phyloP scores from a whole-genome alignment of 2,113 vertebrate species.

The Alexandromys fortis region DNA sequence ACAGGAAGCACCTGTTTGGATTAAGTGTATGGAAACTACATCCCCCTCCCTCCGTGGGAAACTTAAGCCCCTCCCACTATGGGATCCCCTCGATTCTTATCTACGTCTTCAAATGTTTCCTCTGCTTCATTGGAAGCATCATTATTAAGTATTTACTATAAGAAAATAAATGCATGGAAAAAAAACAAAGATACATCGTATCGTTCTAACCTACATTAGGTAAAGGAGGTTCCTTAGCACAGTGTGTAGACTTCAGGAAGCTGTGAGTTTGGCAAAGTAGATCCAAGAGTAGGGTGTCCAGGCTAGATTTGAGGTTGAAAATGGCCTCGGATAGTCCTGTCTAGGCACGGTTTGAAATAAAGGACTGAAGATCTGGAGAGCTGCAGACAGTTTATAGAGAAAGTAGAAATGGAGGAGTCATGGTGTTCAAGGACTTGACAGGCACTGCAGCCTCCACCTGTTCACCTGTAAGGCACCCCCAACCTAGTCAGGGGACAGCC shows the following conservation, averaged over 20 bases:
- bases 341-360: neutral
- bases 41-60: neutral
- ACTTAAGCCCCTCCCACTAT: neutral
- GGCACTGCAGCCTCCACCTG: neutral
- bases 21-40: constrained; percentile 35
- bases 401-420: neutral
- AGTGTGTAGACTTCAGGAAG: neutral
- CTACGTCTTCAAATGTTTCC: constrained; percentile 71
- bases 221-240: neutral
- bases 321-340: neutral
- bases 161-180: neutral
- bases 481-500: too few species aligned
- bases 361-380: neutral
- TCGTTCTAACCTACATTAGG: constrained; percentile 53
- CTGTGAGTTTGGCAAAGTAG: neutral
- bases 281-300: neutral
- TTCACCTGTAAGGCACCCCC: neutral
- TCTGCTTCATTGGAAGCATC: constrained; percentile 35
- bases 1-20: constrained; percentile 25
- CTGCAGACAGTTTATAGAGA: neutral
- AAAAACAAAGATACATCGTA: neutral
- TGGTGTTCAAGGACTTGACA: neutral
- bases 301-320: neutral
- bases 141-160: constrained; percentile 5
- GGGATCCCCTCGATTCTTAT: constrained; percentile 52